Base-by-base conservation (phyloP, 2,888 invertebrate species). In the Drosophila peninsularis region DNA sequence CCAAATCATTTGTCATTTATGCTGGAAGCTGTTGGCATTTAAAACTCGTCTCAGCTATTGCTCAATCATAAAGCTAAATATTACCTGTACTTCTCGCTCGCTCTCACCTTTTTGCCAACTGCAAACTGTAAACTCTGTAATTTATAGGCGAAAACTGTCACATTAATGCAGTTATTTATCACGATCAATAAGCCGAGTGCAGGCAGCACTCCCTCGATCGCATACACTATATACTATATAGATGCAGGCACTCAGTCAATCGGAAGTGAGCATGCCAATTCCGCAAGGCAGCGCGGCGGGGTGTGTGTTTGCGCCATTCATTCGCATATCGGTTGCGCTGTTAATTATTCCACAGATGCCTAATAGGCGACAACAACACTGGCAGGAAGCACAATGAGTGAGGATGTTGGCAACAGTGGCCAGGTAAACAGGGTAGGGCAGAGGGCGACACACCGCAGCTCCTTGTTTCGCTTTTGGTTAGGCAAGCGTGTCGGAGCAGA, bases 111-210 rank as follows among this genome's bases (percentile, higher is more conserved):
- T 5, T 39, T 36, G 64, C 58, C 36, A 57, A 71, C 71, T 55
- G 64, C 58, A 39, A 57, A 71, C 71, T 55, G 76, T 73, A 78
- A 78, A 80, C 49, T 73, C 41, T 11, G 30, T 65, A 82, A 84
- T 82, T 85, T 88, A 84, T 88, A 45, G 62, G 77, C 54, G 73
- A 76, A 81, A 85, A 73, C 77, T 69, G 83, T 85, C 88, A 64
- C 86, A 84, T 84, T 84, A 84, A 84, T 85, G 80, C 83, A 88
- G 85, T 88, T 88, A 88, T 84, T 84, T 84, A 88, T 84, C 80
- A 85, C 55, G 74, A 69, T 74, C 74, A 42, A 42, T 42, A 42
- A 42, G 9, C 21, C 42, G 42, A 42, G 14, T 21, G 42, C 42
- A 75, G 73, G 41, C 71, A 66, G 50, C 75, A 78, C 82, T 73